Percentiles rank a stretch among this genome's conserved stretches.
These are phyloP conservation scores for Meteorus sp. DNA, from an alignment of 1,140 invertebrate species.

Conservation along the genomic window DNA sequence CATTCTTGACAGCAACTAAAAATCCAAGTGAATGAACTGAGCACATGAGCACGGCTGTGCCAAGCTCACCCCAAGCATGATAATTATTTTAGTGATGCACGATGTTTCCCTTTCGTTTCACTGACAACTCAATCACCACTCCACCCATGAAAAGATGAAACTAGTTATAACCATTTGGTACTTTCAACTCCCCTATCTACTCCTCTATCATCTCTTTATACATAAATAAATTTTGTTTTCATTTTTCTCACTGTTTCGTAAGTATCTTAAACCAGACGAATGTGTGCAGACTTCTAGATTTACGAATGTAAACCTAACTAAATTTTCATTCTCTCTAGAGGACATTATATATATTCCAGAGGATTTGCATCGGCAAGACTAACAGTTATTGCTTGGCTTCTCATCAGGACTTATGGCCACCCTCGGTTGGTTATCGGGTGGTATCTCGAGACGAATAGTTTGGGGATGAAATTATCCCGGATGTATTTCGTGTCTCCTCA, in stretches of 20 bases:
- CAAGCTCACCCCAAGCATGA: neutral
- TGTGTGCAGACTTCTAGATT: constrained; percentile 24
- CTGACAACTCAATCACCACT: neutral
- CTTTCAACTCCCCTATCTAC: too few species aligned
- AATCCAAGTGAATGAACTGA: neutral
- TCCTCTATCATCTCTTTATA: constrained; percentile 1
- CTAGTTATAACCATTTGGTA: too few species aligned
- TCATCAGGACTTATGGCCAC: constrained; percentile 28
- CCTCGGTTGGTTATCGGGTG: constrained; percentile 15
- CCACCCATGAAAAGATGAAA: too few species aligned
- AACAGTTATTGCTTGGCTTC: constrained; percentile 27
- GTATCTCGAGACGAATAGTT: constrained; percentile 24
- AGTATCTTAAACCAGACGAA: constrained; percentile 11
- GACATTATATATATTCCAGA: constrained; percentile 23
- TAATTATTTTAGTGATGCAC: constrained; percentile 17
- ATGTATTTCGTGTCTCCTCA: constrained; percentile 25
- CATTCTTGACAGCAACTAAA: neutral
- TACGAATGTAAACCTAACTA: constrained; percentile 25
- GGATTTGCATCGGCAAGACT: constrained; percentile 28
- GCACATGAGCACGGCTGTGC: too few species aligned
- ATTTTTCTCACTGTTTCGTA: constrained; percentile 2
- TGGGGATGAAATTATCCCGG: constrained; percentile 27
- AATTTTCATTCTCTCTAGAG: constrained; percentile 23
- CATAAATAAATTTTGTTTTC: neutral
- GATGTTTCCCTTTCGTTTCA: neutral